Percentiles rank a stretch among this genome's conserved stretches.
Evolutionary conservation across 2,113 vertebrate species (phyloP).

Genomic region (Hymenochirus boettgeri): DNA sequence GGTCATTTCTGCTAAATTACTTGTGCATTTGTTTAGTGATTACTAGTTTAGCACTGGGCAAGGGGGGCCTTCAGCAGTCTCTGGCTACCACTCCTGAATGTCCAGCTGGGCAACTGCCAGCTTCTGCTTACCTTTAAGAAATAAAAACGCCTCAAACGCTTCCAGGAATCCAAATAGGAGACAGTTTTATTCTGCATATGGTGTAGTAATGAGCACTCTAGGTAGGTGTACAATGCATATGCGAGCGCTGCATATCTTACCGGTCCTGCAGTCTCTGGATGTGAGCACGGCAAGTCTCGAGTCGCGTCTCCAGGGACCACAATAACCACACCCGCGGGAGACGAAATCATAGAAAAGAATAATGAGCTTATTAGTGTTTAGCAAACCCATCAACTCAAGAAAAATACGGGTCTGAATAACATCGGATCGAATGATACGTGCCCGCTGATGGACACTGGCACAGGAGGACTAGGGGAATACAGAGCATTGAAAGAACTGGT

Average conservation of each 20-base stretch:
- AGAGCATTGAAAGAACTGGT: background rate
- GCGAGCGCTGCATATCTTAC: slow-evolving; percentile 42
- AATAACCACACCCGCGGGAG: slow-evolving; percentile 84
- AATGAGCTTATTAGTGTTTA: background rate
- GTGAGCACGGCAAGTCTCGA: slow-evolving; percentile 80
- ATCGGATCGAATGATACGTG: background rate
- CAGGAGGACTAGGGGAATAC: background rate
- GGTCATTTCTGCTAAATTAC: too few species aligned
- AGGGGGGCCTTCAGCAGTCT: too few species aligned
- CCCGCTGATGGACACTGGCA: background rate
- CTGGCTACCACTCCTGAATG: too few species aligned
- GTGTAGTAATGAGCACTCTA: background rate
- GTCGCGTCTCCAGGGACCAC: slow-evolving; percentile 87
- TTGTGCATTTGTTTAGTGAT: too few species aligned
- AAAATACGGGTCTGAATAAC: background rate
- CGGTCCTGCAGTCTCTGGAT: slow-evolving; percentile 85
- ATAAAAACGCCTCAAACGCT: too few species aligned
- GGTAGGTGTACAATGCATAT: slow-evolving; percentile 1
- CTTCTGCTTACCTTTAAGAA: too few species aligned
- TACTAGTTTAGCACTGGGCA: too few species aligned
- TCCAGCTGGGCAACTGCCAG: too few species aligned
- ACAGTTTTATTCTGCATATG: background rate
- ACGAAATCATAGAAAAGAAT: slow-evolving; percentile 53
- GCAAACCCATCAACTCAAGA: slow-evolving; percentile 9
- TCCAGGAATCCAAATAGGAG: too few species aligned